Evolutionary conservation across 2,888 invertebrate genomes (phyloP), one percentile per base, ranked within the genome.

Genomic region (Chromoteleia sp.): DNA sequence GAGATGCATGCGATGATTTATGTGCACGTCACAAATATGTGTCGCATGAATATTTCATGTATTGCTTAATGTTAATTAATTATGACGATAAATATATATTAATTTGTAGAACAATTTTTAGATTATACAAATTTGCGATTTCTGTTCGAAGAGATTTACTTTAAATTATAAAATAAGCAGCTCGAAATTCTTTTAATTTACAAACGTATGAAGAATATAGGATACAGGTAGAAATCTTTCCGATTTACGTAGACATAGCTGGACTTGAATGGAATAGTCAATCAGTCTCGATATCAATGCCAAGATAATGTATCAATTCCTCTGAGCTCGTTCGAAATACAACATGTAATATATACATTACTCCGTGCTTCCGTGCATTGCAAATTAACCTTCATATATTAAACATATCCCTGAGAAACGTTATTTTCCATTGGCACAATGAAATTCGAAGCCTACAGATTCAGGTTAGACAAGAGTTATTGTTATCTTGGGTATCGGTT

Each of bases 361-460:
- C 29, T 41, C 7, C 17, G 19, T 21, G 8, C 41, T 52, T 73
- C 56, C 41, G 58, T 33, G 56, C 68, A 63, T 58, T 30, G 33
- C 71, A 71, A 78, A 67, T 67, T 48, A 41, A 33, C 45, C 30
- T 59, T 63, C 43, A 4, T 59, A n/a, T 59, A 75, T 19, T 43
- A 43, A 67, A 52, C 65, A 12, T 36, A 54, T 19, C 56, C 63
- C 83, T 80, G 81, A 81, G 83, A 84, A 83, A 84, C 61, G 19
- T 63, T 63, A 68, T 59, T 82, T 80, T 65, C 59, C 77, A 80
- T 61, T 50, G 67, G 39, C 56, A 68, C 67, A 52, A 78, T 74
- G 82, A 84, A 85, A 84, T 65, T 58, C 75, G 77, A 86, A 79
- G 45, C 84, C 63, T 59, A 54, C 74, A 54, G 65, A 67, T 71